Base-by-base conservation (phyloP, 2,888 invertebrate genomes). In the Ectemnius continuus region DNA sequence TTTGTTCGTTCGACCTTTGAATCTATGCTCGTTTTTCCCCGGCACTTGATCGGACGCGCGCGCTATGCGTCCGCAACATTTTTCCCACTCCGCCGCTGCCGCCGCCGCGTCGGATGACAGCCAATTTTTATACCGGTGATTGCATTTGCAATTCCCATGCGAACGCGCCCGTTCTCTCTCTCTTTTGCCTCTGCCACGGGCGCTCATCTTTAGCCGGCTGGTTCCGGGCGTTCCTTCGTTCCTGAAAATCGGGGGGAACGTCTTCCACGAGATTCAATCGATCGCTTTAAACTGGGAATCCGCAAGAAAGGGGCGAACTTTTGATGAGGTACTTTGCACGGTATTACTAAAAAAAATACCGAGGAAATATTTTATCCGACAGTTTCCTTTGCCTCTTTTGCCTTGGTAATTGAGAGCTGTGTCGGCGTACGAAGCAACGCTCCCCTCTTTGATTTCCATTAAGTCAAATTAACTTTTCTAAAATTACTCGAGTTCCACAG, bases 121-220 rank as follows among this genome's bases (percentile, higher is more conserved):
- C 87, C 90, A 90, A 90, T 90, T 90, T 90, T 90, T 89, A 88
- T 88, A 81, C 83, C 84, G 83, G 87, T 87, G 89, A 89, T 89
- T 89, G 87, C 89, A 89, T 90, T 90, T 89, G 89, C 89, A 90
- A 90, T 89, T 90, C 89, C 85, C 84, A 90, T 88, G 86, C 76
- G 78, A 72, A 66, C 36, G 36, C 5, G 58, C 70, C 47, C 62
- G 59, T 52, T 4, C 63, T 67, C 64, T 67, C 64, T 67, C 47
- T 57, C 69, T 67, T 45, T 69, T 66, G 73, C 61, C 59, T 70
- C 74, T 76, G 76, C 79, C 70, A 69, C 75, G 78, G 68, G 75
- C 75, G 67, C 79, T 57, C 71, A 69, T 60, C 76, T 67, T 36
- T 36, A 36, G 36, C 8, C 8, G 11, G 36, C 36, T 36, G 11